Percentiles rank a stretch among this genome's conserved stretches.
Conservation (phyloP, 2,113 vertebrate species). For the Pachypanchax playfairii region DNA sequence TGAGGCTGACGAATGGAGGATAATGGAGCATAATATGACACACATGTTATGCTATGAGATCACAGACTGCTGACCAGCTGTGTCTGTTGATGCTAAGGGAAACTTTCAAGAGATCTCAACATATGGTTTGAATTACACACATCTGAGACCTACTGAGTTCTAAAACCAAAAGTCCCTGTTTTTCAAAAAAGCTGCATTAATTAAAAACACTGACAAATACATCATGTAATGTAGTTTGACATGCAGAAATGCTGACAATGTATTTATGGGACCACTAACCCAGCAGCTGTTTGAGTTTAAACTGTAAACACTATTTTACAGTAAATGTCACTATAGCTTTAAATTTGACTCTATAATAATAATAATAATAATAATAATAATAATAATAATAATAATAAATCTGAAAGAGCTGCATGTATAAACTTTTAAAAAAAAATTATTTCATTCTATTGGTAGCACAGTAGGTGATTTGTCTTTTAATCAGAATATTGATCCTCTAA, state of each 20-base stretch:
- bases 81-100: conserved; percentile 54
- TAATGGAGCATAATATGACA: conserved; percentile 51
- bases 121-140: conserved; percentile 66
- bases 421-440: too few species aligned
- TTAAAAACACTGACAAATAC: conserved; percentile 44
- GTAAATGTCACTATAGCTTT: conserved; percentile 11
- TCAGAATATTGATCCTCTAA: too few species aligned
- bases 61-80: conserved; percentile 63
- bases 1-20: conserved; percentile 17
- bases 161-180: conserved; percentile 49
- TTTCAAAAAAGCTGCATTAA: conserved; percentile 41
- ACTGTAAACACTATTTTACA: conserved; percentile 31
- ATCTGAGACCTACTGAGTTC: conserved; percentile 47
- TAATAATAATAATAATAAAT: too few species aligned
- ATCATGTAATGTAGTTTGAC: conserved; percentile 40
- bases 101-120: conserved; percentile 47
- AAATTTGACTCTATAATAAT: conserved; percentile 17
- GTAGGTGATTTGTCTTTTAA: too few species aligned
- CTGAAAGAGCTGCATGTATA: too few species aligned
- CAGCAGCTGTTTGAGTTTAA: conserved; percentile 43
- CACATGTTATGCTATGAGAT: conserved; percentile 60
- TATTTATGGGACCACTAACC: conserved; percentile 24
- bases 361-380: too few species aligned
- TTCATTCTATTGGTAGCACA: too few species aligned
- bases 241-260: conserved; percentile 47